Base-by-base conservation (phyloP, 1,140 invertebrate genomes). In the Geopemphigus sp. region DNA sequence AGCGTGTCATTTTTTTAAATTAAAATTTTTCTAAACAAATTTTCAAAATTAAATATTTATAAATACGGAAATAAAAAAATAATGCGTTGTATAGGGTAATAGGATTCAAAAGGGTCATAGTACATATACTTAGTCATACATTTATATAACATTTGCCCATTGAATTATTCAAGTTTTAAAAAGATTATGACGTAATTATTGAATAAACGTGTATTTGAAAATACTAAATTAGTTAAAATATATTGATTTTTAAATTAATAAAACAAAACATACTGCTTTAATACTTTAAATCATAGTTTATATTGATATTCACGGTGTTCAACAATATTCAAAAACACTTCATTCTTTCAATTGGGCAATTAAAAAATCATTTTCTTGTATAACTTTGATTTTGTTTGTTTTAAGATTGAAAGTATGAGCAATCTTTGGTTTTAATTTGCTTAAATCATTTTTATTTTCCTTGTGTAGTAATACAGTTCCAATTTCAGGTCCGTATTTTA, bases 351-450 rank as follows among this genome's bases (percentile, higher is more conserved):
- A 11, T 54, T 53, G 22, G 53, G 47, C 11, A 63, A 78, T 63
- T 47, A 78, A 14, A 14, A 78, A 11, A 29, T 29, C 22, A 47
- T 78, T 78, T 63, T 78, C 74, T 78, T 78, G n/a, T 17, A 26
- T n/a, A 47, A 63, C 10, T 45, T 63, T 47, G 4, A 78, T 29
- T 45, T 78, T 4, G 14, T 14, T 50, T 19, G 24, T 50, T 24
- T 78, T 47, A n/a, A 78, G 11, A 24, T 61, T 78, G 56, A 78
- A 78, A 78, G 19, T 78, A 26, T 11, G 17, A 26, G 74, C 54
- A 59, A 78, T 45, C 19, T 78, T 78, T 14, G 57, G 50, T 63
- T 78, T 78, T 50, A 61, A 78, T 0, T 47, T 59, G 10, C 29
- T 26, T 50, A 63, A 63, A 61, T 78, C 39, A n/a, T 24, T 45